These are phyloP conservation scores for Drosophila helvetica DNA, from an alignment of 2,888 invertebrate species.

Conservation along the genomic window DNA sequence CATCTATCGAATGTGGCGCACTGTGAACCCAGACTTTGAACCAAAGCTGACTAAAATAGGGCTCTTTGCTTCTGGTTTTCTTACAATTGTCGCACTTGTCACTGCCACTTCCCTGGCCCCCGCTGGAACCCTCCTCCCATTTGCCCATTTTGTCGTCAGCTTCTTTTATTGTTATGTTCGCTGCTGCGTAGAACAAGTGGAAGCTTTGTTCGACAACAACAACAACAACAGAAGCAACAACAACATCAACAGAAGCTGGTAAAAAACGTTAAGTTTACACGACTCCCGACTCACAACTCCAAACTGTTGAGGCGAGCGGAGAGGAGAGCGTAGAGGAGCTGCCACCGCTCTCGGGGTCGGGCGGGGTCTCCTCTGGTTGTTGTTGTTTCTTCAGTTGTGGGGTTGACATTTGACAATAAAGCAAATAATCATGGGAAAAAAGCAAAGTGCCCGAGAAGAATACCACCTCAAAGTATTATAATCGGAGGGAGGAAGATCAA, in stretches of 20 bases:
- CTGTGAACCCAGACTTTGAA: constrained; percentile 46
- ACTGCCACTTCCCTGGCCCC: constrained; percentile 42
- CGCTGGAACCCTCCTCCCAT: constrained; percentile 27
- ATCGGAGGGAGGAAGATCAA: constrained; percentile 7
- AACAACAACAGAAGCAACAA: constrained; percentile 46
- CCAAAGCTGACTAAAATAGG: constrained; percentile 7
- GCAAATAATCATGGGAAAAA: constrained; percentile 82
- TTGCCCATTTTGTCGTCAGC: constrained; percentile 35
- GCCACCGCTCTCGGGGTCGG: constrained; percentile 42
- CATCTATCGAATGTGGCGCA: constrained; percentile 1
- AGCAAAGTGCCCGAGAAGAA: constrained; percentile 40
- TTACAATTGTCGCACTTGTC: constrained; percentile 78
- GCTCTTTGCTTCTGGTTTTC: constrained; percentile 48
- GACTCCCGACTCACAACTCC: constrained; percentile 71
- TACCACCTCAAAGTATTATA: constrained; percentile 20
- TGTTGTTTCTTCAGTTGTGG: constrained; percentile 50
- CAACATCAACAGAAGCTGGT: constrained; percentile 53
- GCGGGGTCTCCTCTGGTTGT: constrained; percentile 27
- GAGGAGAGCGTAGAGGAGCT: constrained; percentile 32
- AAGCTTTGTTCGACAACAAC: constrained; percentile 80
- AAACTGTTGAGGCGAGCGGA: constrained; percentile 46
- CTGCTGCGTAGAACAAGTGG: constrained; percentile 80
- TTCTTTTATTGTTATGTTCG: constrained; percentile 68
- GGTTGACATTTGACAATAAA: constrained; percentile 82
- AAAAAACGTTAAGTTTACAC: constrained; percentile 77